A percentile compares a stretch with the other conserved stretches of the same genome.
Conservation (phyloP, 1,140 invertebrate species). For the Drosophila ficusphila region DNA sequence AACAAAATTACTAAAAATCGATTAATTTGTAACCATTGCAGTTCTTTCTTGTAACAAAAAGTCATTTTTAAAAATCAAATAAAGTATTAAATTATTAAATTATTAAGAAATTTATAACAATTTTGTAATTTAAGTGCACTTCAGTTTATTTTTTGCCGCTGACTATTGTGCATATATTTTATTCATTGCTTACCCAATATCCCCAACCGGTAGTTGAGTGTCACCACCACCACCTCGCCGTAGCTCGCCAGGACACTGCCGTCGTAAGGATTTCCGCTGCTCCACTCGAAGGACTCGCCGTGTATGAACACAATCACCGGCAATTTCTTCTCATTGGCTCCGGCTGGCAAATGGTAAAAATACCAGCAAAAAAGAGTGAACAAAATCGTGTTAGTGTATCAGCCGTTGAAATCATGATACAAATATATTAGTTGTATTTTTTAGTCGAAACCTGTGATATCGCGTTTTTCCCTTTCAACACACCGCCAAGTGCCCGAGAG, state of each 20-base stretch:
- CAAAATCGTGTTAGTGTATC: slow-evolving; percentile 23
- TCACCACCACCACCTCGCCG: slow-evolving; percentile 96
- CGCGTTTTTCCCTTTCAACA: slow-evolving; percentile 15
- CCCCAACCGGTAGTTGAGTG: slow-evolving; percentile 98
- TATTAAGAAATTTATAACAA: too few species aligned
- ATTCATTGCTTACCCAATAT: slow-evolving; percentile 87
- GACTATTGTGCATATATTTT: too few species aligned
- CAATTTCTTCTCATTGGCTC: slow-evolving; percentile 87
- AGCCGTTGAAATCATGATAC: slow-evolving; percentile 12
- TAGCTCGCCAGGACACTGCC: slow-evolving; percentile 96
- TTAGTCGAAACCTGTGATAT: slow-evolving; percentile 6
- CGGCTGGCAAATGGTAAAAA: slow-evolving; percentile 84
- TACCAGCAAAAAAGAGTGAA: slow-evolving; percentile 5
- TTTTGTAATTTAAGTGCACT: too few species aligned
- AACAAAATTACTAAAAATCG: too few species aligned
- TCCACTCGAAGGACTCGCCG: slow-evolving; percentile 97
- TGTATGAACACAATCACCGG: slow-evolving; percentile 97
- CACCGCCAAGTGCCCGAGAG: slow-evolving; percentile 15
- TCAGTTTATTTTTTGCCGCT: too few species aligned
- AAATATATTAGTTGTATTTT: slow-evolving; percentile 13
- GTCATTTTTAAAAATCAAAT: too few species aligned
- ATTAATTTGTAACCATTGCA: too few species aligned
- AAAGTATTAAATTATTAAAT: too few species aligned
- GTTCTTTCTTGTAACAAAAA: too few species aligned
- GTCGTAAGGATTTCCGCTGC: slow-evolving; percentile 97